Percentiles rank a stretch among this genome's conserved stretches.
These are phyloP conservation scores for Bettongia penicillata DNA, from an alignment of 2,113 vertebrate species.

Conservation along the genomic window DNA sequence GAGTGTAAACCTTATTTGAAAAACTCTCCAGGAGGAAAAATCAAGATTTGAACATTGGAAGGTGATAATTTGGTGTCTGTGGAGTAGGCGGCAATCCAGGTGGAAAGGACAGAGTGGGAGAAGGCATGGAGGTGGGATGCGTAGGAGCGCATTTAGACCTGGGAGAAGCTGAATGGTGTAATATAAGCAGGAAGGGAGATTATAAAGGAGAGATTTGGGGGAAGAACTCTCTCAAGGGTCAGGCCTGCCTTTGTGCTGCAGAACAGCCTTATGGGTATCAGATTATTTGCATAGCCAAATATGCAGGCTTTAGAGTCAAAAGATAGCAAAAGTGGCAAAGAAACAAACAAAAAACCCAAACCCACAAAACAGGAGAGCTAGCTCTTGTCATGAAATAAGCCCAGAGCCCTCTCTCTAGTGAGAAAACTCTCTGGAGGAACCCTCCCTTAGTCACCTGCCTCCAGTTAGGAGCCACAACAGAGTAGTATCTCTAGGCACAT, in stretches of 20 bases:
- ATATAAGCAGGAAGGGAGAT: neutral
- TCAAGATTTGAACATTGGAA: neutral
- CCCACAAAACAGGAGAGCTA: neutral
- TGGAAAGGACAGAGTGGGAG: constrained; percentile 1
- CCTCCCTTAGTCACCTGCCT: neutral
- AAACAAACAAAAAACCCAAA: neutral
- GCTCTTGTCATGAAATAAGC: neutral
- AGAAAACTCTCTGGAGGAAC: neutral
- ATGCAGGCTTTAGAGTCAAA: neutral
- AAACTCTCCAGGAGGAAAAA: neutral
- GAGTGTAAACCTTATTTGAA: neutral
- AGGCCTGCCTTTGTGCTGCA: neutral
- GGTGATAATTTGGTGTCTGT: neutral
- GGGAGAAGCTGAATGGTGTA: neutral
- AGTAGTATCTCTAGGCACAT: neutral
- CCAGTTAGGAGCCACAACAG: neutral
- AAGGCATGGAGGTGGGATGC: neutral
- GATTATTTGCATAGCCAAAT: neutral
- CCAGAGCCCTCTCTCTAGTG: neutral
- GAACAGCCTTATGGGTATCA: neutral
- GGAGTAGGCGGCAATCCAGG: neutral
- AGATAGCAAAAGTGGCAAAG: neutral
- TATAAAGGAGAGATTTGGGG: neutral
- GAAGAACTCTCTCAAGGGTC: neutral
- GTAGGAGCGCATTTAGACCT: neutral